Evolutionary conservation across 2,113 vertebrate species (phyloP).

Genomic region (Bubalus kerabau): DNA sequence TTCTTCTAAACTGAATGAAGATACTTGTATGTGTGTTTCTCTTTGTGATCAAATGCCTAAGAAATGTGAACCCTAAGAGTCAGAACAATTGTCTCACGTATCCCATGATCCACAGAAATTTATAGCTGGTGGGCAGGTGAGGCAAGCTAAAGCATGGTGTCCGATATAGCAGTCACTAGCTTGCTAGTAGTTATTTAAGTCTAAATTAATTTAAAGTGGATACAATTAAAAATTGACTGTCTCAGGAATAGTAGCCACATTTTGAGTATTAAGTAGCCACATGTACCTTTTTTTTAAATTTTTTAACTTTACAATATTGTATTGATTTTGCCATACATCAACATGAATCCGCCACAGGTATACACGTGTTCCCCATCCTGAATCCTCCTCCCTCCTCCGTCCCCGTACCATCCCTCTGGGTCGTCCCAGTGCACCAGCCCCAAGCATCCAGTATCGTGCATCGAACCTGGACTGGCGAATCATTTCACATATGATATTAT

Average conservation of each 20-base stretch:
- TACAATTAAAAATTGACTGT: neutral
- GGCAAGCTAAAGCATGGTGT: neutral
- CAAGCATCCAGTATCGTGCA: no score
- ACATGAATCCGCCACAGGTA: no score
- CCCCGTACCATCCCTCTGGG: no score
- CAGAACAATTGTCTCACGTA: neutral
- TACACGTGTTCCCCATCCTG: no score
- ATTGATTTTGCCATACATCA: no score
- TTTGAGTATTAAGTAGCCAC: neutral
- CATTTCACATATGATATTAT: no score
- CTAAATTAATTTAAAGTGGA: neutral
- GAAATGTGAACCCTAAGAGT: neutral
- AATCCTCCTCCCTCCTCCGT: no score
- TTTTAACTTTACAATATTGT: no score
- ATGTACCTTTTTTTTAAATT: neutral
- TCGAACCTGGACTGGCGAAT: no score
- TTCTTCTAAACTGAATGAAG: neutral
- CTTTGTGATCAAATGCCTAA: neutral
- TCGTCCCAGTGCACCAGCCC: no score
- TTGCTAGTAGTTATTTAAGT: neutral
- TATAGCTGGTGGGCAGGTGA: neutral
- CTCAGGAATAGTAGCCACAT: neutral
- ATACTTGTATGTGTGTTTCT: neutral
- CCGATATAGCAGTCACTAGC: neutral
- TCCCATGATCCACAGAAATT: neutral